phyloP scores from a whole-genome alignment of 23 tunicate species.

The Styela clava region DNA sequence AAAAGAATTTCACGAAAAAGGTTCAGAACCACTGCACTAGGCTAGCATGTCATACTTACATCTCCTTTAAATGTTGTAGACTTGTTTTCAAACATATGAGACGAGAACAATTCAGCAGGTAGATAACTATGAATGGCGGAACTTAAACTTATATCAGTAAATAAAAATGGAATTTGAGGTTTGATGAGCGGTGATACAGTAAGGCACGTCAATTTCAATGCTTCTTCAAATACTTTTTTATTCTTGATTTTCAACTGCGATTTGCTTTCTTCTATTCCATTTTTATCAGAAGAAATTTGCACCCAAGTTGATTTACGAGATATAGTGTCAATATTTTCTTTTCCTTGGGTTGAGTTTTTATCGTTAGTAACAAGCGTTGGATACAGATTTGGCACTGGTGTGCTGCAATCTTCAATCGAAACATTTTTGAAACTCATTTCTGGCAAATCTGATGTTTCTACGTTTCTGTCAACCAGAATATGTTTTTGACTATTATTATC shows the following conservation, averaged over 20 bases:
- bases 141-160: conserved; percentile 28
- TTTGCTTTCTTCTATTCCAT: neutral
- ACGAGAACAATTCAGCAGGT: conserved; percentile 49
- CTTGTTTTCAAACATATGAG: conserved; percentile 22
- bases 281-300: neutral
- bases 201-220: neutral
- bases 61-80: neutral
- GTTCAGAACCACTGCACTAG: too few relatives aligned
- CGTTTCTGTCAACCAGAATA: neutral
- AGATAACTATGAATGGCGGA: conserved; percentile 43
- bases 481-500: neutral
- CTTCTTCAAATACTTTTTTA: neutral
- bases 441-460: neutral
- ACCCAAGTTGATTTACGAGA: neutral
- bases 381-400: neutral
- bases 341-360: neutral
- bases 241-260: neutral
- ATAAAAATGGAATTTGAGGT: conserved; percentile 36
- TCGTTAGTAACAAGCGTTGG: neutral
- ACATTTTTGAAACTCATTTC: neutral
- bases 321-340: neutral
- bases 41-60: too few relatives aligned
- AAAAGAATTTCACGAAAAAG: too few relatives aligned
- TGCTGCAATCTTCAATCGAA: neutral
- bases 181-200: conserved; percentile 44